Evolutionary conservation across 2,113 vertebrate genomes (phyloP), one percentile per base, ranked within the genome.

Genomic region (Limnothrissa miodon): DNA sequence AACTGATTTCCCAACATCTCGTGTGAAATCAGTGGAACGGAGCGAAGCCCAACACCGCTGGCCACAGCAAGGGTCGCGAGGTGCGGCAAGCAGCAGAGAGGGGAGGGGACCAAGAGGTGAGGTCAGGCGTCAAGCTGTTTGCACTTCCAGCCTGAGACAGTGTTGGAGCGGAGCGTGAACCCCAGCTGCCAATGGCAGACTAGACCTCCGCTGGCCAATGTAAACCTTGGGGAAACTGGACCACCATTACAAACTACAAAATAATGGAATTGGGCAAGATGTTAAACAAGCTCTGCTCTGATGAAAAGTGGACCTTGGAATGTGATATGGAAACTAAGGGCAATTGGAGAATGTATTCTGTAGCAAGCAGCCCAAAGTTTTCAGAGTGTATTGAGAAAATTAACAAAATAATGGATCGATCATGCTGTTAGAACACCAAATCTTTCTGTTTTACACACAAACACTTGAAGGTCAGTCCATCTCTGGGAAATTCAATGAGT

Each of bases 271-370:
- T 74, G 66, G 33, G 29, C 66, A 15, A 74, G 66, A 74, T 13
- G 15, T 74, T 33, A 33, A 74, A 13, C 17, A 74, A 74, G 66
- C 29, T 36, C 33, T 17, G 66, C 36, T 0, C 29, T 29, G 59
- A 62, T 62, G 59, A 39, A 33, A 74, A 36, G 66, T 74, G 66
- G 36, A 74, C 66, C 66, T 74, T 74, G 66, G 66, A 74, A 74
- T 74, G 66, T 74, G 66, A 74, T 74, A 33, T 33, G 66, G 36
- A 74, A 74, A 74, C 66, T 36, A 29, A 74, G 13, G 66, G 66
- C 13, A 74, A 36, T 15, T 74, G 25, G 66, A 33, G 29, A 33
- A 33, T 33, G 66, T 5, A 5, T 13, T 74, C 29, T 13, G 33
- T 29, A 33, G 29, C 36, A 74, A 10, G 17, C 1, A 74, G 6